A percentile compares a stretch with the other conserved stretches of the same genome.
phyloP scores from a whole-genome alignment of 2,113 vertebrate species.

The Merops nubicus region DNA sequence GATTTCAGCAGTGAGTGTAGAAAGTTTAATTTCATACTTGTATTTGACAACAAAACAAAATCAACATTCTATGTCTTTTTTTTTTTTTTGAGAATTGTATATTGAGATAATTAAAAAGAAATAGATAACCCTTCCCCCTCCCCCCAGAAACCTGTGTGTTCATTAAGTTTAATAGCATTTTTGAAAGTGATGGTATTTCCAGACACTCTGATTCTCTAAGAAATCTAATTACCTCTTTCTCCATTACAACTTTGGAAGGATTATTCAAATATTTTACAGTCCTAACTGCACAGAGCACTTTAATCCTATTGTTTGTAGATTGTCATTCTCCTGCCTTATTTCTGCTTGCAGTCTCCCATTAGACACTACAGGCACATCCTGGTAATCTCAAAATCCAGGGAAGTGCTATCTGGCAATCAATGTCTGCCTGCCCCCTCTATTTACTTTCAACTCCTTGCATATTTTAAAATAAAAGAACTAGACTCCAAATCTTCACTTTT shows the following conservation, averaged over 20 bases:
- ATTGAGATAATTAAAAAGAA: not conserved
- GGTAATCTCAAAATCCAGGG: constrained; percentile 59
- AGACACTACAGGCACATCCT: constrained; percentile 46
- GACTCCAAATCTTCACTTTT: not conserved
- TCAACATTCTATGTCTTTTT: not conserved
- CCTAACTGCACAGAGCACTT: constrained; percentile 17
- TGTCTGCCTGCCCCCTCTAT: constrained; percentile 43
- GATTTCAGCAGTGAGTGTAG: not conserved
- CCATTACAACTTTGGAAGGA: constrained; percentile 39
- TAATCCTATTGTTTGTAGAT: constrained; percentile 63
- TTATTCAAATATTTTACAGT: constrained; percentile 49
- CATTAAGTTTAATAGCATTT: constrained; percentile 3
- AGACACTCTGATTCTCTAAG: not conserved
- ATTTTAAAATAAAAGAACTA: constrained; percentile 57
- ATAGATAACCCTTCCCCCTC: not conserved
- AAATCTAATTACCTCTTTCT: constrained; percentile 38
- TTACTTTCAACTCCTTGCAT: constrained; percentile 64
- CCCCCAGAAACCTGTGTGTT: not conserved
- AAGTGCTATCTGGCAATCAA: constrained; percentile 60
- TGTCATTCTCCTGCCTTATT: constrained; percentile 44
- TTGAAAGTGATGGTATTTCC: not conserved
- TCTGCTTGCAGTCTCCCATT: constrained; percentile 9
- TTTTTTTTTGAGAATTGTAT: not conserved
- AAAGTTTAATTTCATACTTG: not conserved
- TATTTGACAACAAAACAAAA: not conserved